Percentiles rank a stretch among this genome's conserved stretches.
These are phyloP conservation scores for Bettongia penicillata DNA, from an alignment of 2,113 vertebrate species.

Conservation along the genomic window DNA sequence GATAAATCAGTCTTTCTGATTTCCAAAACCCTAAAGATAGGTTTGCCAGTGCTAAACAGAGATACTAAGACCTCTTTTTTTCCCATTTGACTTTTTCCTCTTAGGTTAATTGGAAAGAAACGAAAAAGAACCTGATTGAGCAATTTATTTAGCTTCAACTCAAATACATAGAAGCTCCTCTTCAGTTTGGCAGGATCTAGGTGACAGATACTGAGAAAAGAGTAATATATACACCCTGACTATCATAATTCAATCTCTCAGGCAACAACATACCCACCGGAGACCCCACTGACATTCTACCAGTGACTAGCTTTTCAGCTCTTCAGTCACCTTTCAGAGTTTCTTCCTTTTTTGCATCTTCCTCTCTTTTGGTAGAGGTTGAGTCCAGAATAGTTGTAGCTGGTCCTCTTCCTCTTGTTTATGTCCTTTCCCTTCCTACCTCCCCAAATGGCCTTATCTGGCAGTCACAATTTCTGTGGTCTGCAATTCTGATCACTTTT, in stretches of 20 bases:
- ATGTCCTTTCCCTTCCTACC: conserved; percentile 63
- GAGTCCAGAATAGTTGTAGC: conserved; percentile 49
- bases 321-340: conserved; percentile 36
- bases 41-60: background rate
- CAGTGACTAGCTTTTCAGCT: conserved; percentile 39
- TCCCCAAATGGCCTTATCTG: conserved; percentile 82
- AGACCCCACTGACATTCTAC: background rate
- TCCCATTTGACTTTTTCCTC: background rate
- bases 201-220: background rate
- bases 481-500: conserved; percentile 88
- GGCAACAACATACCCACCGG: background rate
- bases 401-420: conserved; percentile 66
- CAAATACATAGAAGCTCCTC: accelerated
- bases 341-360: conserved; percentile 40
- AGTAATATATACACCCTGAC: conserved; percentile 28
- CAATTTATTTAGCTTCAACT: conserved; percentile 12
- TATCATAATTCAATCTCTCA: background rate
- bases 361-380: conserved; percentile 48
- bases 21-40: background rate
- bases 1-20: conserved; percentile 10
- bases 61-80: background rate
- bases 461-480: conserved; percentile 87
- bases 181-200: background rate
- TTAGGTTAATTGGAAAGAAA: background rate
- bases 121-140: background rate